phyloP scores from a whole-genome alignment of 2,797 vertebrate genomes.

The Anolis apletophallus region DNA sequence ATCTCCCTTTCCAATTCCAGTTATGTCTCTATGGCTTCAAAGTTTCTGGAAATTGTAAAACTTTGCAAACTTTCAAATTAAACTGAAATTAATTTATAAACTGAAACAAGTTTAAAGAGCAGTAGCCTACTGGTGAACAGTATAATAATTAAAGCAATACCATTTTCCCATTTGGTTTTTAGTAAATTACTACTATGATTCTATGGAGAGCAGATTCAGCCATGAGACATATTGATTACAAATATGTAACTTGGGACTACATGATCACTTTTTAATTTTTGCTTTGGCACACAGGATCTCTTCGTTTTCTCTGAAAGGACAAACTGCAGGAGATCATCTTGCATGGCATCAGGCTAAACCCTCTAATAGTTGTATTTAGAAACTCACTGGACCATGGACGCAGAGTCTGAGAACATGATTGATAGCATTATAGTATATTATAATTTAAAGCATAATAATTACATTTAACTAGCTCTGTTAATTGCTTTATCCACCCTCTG shows the following conservation, averaged over 20 bases:
- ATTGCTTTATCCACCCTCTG: constrained; percentile 29
- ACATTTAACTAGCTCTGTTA: constrained; percentile 35
- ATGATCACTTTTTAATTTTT: not conserved
- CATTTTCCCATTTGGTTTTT: not conserved
- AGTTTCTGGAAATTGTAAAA: not conserved
- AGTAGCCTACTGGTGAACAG: not conserved
- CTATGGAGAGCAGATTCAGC: not conserved
- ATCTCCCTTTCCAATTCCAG: too few relatives aligned
- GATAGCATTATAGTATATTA: constrained; percentile 26
- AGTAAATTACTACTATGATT: not conserved
- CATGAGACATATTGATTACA: not conserved
- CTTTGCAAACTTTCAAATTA: constrained; percentile 7
- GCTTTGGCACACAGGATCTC: not conserved
- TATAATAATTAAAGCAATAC: not conserved
- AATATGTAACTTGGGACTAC: not conserved
- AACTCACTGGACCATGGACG: constrained; percentile 12
- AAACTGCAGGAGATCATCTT: not conserved
- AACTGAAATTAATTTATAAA: not conserved
- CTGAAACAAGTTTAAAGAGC: not conserved
- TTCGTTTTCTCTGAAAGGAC: not conserved
- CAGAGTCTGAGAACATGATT: not conserved
- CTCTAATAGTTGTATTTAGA: not conserved
- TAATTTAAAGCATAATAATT: constrained; percentile 30
- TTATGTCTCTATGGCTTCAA: too few relatives aligned
- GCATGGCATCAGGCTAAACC: not conserved